Conservation (phyloP, 2,113 vertebrate genomes). For the Ceyx margarethae region DNA sequence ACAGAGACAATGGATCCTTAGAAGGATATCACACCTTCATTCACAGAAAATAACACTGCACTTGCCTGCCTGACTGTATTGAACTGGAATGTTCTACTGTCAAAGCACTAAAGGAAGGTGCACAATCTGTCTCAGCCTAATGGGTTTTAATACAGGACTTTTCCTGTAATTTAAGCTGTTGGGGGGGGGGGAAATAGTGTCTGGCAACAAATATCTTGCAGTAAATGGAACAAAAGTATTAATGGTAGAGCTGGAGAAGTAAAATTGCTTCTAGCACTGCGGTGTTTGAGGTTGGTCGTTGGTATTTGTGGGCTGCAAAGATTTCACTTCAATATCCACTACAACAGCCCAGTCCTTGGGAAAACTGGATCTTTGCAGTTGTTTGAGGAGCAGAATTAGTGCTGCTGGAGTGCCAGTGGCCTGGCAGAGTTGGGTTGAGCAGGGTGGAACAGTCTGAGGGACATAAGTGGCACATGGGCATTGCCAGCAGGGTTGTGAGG, state of each 20-base stretch:
- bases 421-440: not conserved
- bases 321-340: not conserved
- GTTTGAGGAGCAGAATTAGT: not conserved
- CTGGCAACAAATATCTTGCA: not conserved
- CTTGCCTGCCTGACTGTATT: not conserved
- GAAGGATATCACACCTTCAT: not conserved
- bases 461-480: not conserved
- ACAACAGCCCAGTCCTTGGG: not conserved
- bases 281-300: not conserved
- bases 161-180: not conserved
- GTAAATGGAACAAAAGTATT: not conserved
- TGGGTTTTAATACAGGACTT: not conserved
- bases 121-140: not conserved
- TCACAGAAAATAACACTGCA: conserved; percentile 29
- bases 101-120: not conserved
- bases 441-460: accelerated
- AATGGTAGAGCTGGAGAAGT: not conserved
- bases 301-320: not conserved
- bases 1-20: conserved; percentile 43
- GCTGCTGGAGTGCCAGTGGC: not conserved
- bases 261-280: not conserved
- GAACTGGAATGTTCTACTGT: not conserved
- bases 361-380: not conserved
- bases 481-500: accelerated
- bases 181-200: not conserved